Evolutionary conservation across 2,797 vertebrate species (phyloP).

Genomic region (Aldrovandia affinis): DNA sequence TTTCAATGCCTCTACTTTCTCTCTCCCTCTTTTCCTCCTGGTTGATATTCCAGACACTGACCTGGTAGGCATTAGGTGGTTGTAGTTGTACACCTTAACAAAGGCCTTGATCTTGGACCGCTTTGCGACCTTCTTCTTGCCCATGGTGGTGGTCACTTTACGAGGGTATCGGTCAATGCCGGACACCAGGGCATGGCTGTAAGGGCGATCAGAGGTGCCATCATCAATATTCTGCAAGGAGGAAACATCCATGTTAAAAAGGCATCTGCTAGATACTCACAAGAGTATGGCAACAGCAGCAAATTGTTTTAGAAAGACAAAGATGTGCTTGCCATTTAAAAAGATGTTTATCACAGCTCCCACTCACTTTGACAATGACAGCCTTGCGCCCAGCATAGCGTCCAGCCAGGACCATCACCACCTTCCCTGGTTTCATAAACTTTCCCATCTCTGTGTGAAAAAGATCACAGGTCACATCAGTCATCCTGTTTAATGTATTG

Average conservation of each 20-base stretch:
- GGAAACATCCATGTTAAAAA: background rate
- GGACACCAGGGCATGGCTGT: conserved; percentile 95
- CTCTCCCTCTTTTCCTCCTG: background rate
- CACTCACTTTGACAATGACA: conserved; percentile 92
- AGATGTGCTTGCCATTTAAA: background rate
- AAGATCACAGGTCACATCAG: background rate
- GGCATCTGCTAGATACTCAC: background rate
- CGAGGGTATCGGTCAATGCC: conserved; percentile 96
- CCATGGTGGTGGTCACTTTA: conserved; percentile 94
- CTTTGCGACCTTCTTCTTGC: conserved; percentile 97
- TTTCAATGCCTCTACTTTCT: background rate
- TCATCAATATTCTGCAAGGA: conserved; percentile 90
- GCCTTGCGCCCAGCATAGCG: conserved; percentile 96
- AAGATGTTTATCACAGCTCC: background rate
- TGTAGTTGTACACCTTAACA: conserved; percentile 97
- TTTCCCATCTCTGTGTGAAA: conserved; percentile 86
- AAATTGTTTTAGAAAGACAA: background rate
- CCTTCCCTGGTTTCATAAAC: conserved; percentile 98
- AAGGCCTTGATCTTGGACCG: conserved; percentile 98
- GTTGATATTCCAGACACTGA: conserved; percentile 53
- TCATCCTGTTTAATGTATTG: background rate
- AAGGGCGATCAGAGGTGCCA: conserved; percentile 90
- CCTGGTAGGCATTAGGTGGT: conserved; percentile 98
- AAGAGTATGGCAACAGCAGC: background rate
- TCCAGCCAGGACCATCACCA: conserved; percentile 95